Evolutionary conservation across 2,113 vertebrate genomes (phyloP), one percentile per base, ranked within the genome.

Genomic region (Eurystomus gularis): DNA sequence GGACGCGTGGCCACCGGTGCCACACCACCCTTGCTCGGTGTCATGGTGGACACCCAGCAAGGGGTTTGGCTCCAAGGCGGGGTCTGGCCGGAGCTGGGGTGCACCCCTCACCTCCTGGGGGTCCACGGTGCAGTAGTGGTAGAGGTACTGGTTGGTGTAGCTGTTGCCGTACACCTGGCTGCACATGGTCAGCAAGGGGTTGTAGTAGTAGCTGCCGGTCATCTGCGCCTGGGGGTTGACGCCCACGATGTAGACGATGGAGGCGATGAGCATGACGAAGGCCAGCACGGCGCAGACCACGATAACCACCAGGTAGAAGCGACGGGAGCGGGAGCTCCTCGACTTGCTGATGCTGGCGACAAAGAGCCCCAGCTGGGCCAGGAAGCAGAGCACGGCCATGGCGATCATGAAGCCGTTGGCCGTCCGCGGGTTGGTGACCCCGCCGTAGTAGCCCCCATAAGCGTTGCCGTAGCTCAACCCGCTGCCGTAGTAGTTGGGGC

Each of bases 81-180:
- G 5, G 6, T 26, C 37, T 23, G 21, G 24, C 10, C 6, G 0
- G n/a, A 33, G 15, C 9, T 26, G 48, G 46, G 82, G 58, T 2
- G 17, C 49, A 6, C 55, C 29, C 29, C 95, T 75, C 90, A 98
- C 99, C 98, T 99, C 99, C 85, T 99, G 98, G 0, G 99, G 98
- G 91, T 99, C 99, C 97, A 99, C 99, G 42, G 97, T 98, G 95
- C 99, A 99, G 98, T 99, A 99, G 93, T 99, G 99, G 88, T 98
- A 97, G 69, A 99, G 97, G 94, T 99, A 99, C 86, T 99, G 98
- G 95, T 97, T 98, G 35, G 95, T 4, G 97, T 96, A 58, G 97
- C 15, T 95, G 96, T 2, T 94, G 93, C n/a, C 79, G 96, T 98
- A 98, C 33, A 98, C 73, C 92, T 96, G 98, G 97, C 95, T 98